Conservation (phyloP, 1,140 invertebrate genomes). For the Dendroctonus valens region DNA sequence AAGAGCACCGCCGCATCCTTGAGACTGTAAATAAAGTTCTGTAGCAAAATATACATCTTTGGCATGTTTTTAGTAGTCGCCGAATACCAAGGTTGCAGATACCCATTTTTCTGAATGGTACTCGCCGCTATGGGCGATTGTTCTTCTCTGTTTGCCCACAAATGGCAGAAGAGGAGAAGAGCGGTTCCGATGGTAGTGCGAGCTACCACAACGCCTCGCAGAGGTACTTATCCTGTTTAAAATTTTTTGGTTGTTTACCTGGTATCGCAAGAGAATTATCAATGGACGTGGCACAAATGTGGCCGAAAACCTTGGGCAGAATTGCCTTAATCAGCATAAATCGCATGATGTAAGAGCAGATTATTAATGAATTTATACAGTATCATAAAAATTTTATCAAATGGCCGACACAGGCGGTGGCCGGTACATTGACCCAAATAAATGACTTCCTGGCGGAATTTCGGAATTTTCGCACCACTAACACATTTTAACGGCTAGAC, state of each 20-base stretch:
- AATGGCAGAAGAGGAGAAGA: neutral
- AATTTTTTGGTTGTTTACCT: conserved; percentile 20
- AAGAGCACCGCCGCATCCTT: conserved; percentile 26
- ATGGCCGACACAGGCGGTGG: neutral
- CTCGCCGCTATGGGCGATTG: neutral
- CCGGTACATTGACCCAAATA: neutral
- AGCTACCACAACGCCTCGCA: neutral
- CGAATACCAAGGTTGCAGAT: conserved; percentile 24
- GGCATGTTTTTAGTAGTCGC: conserved; percentile 20
- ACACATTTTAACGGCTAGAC: too few relatives aligned
- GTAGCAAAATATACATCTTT: conserved; percentile 27
- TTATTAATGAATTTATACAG: conserved; percentile 22
- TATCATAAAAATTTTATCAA: conserved; percentile 22
- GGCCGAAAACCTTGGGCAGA: conserved; percentile 16
- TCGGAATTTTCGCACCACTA: neutral
- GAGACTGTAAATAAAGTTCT: conserved; percentile 28
- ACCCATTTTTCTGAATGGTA: conserved; percentile 11
- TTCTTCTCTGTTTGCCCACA: neutral
- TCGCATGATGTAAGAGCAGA: conserved; percentile 20
- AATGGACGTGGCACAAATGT: conserved; percentile 19
- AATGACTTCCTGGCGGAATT: conserved; percentile 6
- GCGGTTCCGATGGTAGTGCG: too few relatives aligned
- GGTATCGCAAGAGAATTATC: conserved; percentile 20
- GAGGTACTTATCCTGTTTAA: conserved; percentile 16
- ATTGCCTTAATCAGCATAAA: conserved; percentile 18